A percentile compares a stretch with the other conserved stretches of the same genome.
These are phyloP conservation scores for Oreohelix idahoensis DNA, from an alignment of 1,140 invertebrate species.

Conservation along the genomic window DNA sequence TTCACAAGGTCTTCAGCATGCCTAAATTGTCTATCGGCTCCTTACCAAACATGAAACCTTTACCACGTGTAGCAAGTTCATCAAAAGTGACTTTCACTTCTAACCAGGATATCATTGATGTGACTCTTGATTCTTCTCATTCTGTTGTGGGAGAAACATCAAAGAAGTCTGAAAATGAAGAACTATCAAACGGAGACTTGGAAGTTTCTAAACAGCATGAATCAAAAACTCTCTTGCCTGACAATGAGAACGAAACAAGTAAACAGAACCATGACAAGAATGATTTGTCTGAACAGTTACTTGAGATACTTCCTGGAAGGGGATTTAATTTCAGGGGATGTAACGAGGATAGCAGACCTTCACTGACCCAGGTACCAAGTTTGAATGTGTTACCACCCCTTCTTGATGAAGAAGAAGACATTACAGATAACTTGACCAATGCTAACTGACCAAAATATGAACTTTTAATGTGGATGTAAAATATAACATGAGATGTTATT, in stretches of 20 bases:
- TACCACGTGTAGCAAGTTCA: slow-evolving; percentile 14
- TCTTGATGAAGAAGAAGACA: not conserved
- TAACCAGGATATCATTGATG: not conserved
- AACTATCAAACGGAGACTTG: not conserved
- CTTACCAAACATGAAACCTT: not conserved
- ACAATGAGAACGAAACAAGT: not conserved
- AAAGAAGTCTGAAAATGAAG: not conserved
- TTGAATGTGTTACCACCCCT: not conserved
- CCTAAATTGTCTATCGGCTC: not conserved
- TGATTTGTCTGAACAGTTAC: too few species aligned
- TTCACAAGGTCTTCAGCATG: slow-evolving; percentile 30
- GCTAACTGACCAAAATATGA: not conserved
- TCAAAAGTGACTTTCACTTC: slow-evolving; percentile 12
- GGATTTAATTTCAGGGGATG: not conserved
- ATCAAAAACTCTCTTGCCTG: not conserved
- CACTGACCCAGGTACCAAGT: not conserved
- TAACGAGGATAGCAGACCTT: not conserved
- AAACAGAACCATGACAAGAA: too few species aligned
- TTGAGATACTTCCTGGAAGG: too few species aligned
- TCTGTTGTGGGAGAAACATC: not conserved
- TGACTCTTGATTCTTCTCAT: not conserved
- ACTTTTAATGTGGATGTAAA: too few species aligned
- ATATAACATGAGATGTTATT: too few species aligned
- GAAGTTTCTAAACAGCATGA: not conserved
- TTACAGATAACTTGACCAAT: not conserved